phyloP scores from a whole-genome alignment of 2,888 invertebrate species.

The Oegoconia quadripuncta region DNA sequence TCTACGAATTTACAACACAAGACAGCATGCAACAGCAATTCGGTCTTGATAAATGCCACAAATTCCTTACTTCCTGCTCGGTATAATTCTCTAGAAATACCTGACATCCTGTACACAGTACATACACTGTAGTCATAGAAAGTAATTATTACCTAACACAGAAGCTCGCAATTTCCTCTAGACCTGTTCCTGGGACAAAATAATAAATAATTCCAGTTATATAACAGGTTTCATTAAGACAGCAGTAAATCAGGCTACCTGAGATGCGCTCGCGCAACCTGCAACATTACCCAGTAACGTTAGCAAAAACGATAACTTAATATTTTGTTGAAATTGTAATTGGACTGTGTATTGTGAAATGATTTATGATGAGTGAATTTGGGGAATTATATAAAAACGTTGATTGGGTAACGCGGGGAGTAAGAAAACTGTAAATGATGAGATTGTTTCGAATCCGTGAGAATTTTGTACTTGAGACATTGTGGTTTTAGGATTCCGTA shows the following conservation, averaged over 20 bases:
- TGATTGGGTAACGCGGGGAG: no score
- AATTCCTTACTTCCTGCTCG: no score
- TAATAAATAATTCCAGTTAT: slow-evolving; percentile 76
- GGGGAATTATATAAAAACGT: no score
- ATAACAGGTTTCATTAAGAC: slow-evolving; percentile 76
- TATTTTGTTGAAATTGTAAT: not conserved
- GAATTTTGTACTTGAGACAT: no score
- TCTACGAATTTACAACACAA: no score
- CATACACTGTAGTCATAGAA: slow-evolving; percentile 19
- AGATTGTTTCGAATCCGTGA: no score
- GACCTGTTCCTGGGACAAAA: slow-evolving; percentile 62
- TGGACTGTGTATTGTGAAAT: not conserved
- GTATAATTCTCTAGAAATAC: no score
- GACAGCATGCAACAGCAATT: no score
- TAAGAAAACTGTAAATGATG: no score
- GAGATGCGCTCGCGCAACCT: slow-evolving; percentile 59
- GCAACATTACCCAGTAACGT: slow-evolving; percentile 48
- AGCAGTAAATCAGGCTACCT: slow-evolving; percentile 72
- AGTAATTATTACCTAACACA: slow-evolving; percentile 69
- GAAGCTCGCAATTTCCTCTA: slow-evolving; percentile 55
- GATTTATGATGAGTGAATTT: not conserved
- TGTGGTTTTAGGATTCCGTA: no score
- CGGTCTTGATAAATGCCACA: no score
- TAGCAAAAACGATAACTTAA: slow-evolving; percentile 29
- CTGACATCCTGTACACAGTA: no score